Evolutionary conservation across 2,113 vertebrate species (phyloP).

Genomic region (Benitochromis conjunctus): DNA sequence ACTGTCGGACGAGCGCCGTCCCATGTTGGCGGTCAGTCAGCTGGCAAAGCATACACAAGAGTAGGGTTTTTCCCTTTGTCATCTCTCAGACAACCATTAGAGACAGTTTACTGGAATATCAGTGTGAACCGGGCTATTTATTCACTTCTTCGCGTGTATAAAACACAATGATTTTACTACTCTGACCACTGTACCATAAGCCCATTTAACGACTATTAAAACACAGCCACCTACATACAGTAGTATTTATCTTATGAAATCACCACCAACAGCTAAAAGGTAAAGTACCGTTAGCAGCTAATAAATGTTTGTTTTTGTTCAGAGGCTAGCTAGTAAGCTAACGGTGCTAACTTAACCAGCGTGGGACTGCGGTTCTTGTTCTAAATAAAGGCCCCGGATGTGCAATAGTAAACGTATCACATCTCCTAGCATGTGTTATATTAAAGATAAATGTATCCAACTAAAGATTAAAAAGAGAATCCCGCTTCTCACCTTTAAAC

Average conservation of each 20-base stretch:
- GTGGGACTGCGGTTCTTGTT: not conserved
- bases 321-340: constrained; percentile 38
- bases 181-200: not conserved
- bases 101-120: not conserved
- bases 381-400: not conserved
- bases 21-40: constrained; percentile 73
- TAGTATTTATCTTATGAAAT: not conserved
- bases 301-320: not conserved
- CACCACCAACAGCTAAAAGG: not conserved
- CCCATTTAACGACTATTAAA: not conserved
- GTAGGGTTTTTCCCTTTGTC: not conserved
- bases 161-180: not conserved
- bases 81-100: not conserved
- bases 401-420: not conserved
- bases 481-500: constrained; percentile 47
- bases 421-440: not conserved
- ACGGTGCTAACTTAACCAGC: constrained; percentile 1
- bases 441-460: fast-evolving
- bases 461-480: not conserved
- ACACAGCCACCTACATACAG: not conserved
- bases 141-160: not conserved
- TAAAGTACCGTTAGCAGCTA: not conserved
- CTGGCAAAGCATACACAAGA: not conserved
- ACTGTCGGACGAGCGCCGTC: constrained; percentile 88
- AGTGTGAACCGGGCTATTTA: not conserved